Conservation (phyloP, 2,797 vertebrate species). For the Melanotaenia pygmaea region DNA sequence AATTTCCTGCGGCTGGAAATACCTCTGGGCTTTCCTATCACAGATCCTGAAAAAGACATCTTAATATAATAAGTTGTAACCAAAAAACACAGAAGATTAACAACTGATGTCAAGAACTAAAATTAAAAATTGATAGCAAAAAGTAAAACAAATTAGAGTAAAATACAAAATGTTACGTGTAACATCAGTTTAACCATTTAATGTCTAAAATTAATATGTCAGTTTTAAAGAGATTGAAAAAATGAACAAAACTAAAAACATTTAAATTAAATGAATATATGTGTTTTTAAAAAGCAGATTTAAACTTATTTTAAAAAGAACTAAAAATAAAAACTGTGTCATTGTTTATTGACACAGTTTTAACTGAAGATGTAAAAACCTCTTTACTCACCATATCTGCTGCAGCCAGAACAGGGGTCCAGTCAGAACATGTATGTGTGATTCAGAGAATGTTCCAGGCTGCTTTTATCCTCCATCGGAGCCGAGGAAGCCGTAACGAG, state of each 20-base stretch:
- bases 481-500: slow-evolving; percentile 55
- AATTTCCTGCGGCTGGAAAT: not conserved
- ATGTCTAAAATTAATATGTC: too few species aligned
- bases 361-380: not conserved
- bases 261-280: not conserved
- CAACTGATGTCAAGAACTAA: not conserved
- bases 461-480: slow-evolving; percentile 70
- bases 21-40: not conserved
- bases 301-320: not conserved
- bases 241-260: not conserved
- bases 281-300: not conserved
- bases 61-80: not conserved
- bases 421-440: slow-evolving; percentile 43
- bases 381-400: slow-evolving; percentile 61
- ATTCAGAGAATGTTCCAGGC: slow-evolving; percentile 39
- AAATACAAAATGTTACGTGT: not conserved
- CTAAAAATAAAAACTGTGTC: too few species aligned
- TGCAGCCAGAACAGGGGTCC: slow-evolving; percentile 32
- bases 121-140: not conserved
- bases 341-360: not conserved
- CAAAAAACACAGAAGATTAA: not conserved
- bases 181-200: too few species aligned
- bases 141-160: not conserved
- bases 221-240: not conserved
- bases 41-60: not conserved